Percentiles rank a stretch among this genome's conserved stretches.
Evolutionary conservation across 2,888 invertebrate species (phyloP).

Genomic region (Sminthurides aquaticus): DNA sequence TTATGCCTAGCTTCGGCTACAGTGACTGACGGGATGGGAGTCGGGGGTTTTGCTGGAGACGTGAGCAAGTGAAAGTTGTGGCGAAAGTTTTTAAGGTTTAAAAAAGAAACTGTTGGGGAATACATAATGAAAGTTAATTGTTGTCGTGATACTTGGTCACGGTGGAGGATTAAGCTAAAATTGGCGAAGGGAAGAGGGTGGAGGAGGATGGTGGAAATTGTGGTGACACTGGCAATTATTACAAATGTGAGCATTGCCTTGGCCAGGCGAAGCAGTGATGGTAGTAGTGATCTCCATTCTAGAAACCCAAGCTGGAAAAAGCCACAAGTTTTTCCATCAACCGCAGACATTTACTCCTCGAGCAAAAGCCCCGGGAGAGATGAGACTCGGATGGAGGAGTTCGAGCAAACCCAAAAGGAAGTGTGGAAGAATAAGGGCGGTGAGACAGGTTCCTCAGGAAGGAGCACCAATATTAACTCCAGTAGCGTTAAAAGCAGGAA

Average conservation of each 20-base stretch:
- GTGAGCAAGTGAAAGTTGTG: not conserved
- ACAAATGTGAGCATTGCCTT: not conserved
- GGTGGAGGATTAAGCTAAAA: not conserved
- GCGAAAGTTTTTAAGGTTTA: not conserved
- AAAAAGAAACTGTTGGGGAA: not conserved
- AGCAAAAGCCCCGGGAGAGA: too few relatives aligned
- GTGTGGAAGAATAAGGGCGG: too few relatives aligned
- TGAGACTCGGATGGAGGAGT: too few relatives aligned
- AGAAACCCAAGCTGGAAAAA: too few relatives aligned
- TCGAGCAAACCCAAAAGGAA: too few relatives aligned
- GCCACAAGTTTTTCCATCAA: not conserved
- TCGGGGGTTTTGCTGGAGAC: not conserved
- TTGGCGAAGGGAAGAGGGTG: not conserved
- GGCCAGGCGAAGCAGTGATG: too few relatives aligned
- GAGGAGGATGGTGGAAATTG: not conserved
- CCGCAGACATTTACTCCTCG: too few relatives aligned
- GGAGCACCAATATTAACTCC: too few relatives aligned
- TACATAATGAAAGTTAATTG: not conserved
- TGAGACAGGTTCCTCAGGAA: too few relatives aligned
- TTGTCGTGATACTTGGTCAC: not conserved
- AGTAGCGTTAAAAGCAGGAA: too few relatives aligned
- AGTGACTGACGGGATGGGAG: not conserved
- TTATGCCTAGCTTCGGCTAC: not conserved
- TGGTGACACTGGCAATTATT: not conserved
- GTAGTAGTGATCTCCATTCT: too few relatives aligned